Base-by-base conservation (phyloP, 2,113 vertebrate species). In the Reinhardtius hippoglossoides region DNA sequence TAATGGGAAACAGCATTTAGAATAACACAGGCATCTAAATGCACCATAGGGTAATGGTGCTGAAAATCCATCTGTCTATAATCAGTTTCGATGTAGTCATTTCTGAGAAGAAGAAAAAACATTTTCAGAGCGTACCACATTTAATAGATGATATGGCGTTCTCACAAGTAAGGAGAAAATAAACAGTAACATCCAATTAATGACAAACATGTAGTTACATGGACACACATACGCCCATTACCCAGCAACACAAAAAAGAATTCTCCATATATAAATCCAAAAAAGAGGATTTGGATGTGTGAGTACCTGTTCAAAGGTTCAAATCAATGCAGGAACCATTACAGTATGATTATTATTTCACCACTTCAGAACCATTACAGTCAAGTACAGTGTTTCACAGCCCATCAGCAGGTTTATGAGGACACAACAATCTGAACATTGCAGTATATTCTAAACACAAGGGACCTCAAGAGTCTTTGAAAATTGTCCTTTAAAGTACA, bases 101-200 rank as follows among this genome's bases (percentile, higher is more conserved):
- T 72, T 59, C 44, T 27, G 10, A 1, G 10, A 16, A 78, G 10
- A 78, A 50, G 37, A 57, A 56, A 27, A 60, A 35, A 16, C 58
- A 16, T 46, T 63, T 65, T 50, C 5, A 63, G 24, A 81, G 57
- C 69, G 24, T 62, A 74, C 64, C 69, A 86, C 76, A 84, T 85
- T 89, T 90, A 88, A 83, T 89, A 27, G 5, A 67, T 70, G 8
- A 62, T 57, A 62, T 42, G 20, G 5, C 55, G 13, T 69, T 71
- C 27, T 26, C 60, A 71, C 66, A 69, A 55, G 61, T 63, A 81
- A 71, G 54, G 83, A 26, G 13, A 78, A 84, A 72, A 66, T 42
- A 60, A 48, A 50, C 69, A 58, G 50, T n/a, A 18, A 78, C 59
- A 77, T 67, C 44, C 66, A 71, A 57, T 23, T 52, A 37, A 42